phyloP scores from a whole-genome alignment of 37 sponge, comb jelly and placozoan species.

The Geodia barretti region DNA sequence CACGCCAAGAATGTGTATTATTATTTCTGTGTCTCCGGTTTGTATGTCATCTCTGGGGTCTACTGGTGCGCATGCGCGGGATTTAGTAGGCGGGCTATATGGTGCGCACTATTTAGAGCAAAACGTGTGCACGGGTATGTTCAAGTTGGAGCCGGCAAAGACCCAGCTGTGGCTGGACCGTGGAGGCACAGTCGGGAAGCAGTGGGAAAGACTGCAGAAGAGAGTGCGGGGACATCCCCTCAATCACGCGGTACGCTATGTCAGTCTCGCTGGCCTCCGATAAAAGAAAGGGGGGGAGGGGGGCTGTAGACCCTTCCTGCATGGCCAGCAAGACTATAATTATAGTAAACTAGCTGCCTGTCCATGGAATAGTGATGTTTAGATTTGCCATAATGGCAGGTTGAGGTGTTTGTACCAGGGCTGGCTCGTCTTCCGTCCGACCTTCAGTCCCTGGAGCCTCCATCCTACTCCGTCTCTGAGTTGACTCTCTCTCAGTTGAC shows the following conservation, averaged over 20 bases:
- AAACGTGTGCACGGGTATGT: background rate
- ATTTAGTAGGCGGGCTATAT: too few species aligned
- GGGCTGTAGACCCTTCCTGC: background rate
- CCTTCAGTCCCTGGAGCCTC: background rate
- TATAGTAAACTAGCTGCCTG: background rate
- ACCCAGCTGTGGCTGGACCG: constrained; percentile 40
- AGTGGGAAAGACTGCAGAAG: constrained; percentile 34
- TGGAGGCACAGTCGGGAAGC: constrained; percentile 4
- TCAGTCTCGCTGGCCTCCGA: too few species aligned
- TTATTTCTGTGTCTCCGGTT: too few species aligned
- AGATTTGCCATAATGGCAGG: constrained; percentile 2
- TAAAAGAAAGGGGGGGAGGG: background rate
- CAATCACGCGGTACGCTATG: constrained; percentile 51
- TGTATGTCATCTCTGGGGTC: too few species aligned
- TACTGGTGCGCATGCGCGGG: too few species aligned
- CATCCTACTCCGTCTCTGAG: constrained; percentile 26
- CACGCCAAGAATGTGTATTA: too few species aligned
- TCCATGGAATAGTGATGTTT: background rate
- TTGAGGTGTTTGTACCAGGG: constrained; percentile 43
- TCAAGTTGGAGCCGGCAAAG: constrained; percentile 1
- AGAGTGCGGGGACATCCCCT: constrained; percentile 35
- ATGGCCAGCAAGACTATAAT: background rate
- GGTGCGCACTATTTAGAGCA: background rate
- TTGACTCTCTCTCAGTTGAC: constrained; percentile 44
- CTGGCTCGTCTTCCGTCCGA: background rate